phyloP scores from a whole-genome alignment of 2,113 vertebrate genomes.

The Petromus typicus region DNA sequence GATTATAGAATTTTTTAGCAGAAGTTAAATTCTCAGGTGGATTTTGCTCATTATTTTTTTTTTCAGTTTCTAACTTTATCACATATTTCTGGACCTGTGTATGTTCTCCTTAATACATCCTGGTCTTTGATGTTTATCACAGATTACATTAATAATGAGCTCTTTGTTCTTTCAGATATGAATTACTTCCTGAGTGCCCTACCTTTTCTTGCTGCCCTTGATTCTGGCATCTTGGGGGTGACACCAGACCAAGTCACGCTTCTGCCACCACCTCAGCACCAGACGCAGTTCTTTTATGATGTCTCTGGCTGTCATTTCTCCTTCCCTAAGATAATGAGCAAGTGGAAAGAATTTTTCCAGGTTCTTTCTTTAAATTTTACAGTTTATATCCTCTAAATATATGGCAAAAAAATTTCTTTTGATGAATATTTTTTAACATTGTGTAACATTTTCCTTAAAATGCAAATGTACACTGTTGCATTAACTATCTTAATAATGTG shows the following conservation, averaged over 20 bases:
- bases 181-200: slow-evolving; percentile 87
- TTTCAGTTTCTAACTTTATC: not conserved
- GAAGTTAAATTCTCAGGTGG: not conserved
- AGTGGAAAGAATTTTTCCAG: slow-evolving; percentile 87
- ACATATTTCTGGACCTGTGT: not conserved
- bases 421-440: not conserved
- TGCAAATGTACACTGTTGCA: not conserved
- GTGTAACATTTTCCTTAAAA: not conserved
- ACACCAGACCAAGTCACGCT: slow-evolving; percentile 80
- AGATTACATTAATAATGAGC: not conserved
- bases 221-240: slow-evolving; percentile 85
- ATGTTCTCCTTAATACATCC: not conserved
- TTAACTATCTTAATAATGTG: not conserved
- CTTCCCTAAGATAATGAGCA: slow-evolving; percentile 77
- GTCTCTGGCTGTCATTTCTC: slow-evolving; percentile 77
- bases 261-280: slow-evolving; percentile 74
- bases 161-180: slow-evolving; percentile 79
- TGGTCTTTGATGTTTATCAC: not conserved
- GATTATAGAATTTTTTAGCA: not conserved
- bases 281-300: slow-evolving; percentile 82
- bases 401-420: not conserved
- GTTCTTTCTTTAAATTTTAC: slow-evolving; percentile 71
- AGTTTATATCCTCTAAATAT: not conserved
- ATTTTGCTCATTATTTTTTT: not conserved
- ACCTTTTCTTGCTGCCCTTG: slow-evolving; percentile 87